Evolutionary conservation across 2,797 vertebrate species (phyloP).

Genomic region (Aulostomus chinensis): DNA sequence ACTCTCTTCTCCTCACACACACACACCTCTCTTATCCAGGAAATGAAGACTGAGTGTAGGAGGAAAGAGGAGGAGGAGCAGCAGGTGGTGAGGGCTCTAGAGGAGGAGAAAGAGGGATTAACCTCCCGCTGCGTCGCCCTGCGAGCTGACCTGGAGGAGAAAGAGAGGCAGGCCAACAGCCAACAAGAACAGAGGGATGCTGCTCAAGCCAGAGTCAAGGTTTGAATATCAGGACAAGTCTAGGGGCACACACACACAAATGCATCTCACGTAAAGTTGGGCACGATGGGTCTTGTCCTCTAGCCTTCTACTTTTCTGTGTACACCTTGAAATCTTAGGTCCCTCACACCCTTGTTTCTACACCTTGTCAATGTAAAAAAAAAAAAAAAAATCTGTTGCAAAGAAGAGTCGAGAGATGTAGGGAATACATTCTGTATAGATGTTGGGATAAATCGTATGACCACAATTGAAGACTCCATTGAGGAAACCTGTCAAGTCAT

Average conservation of each 20-base stretch:
- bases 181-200: constrained; percentile 83
- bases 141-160: constrained; percentile 91
- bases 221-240: constrained; percentile 66
- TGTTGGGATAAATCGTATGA: too few relatives aligned
- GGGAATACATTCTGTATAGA: too few relatives aligned
- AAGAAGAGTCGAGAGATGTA: constrained; percentile 40
- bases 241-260: constrained; percentile 34
- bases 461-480: too few relatives aligned
- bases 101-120: constrained; percentile 90
- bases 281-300: constrained; percentile 10
- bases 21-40: constrained; percentile 69
- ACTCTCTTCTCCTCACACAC: constrained; percentile 25
- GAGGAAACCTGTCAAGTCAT: too few relatives aligned
- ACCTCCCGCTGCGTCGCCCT: constrained; percentile 83
- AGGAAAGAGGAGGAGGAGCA: constrained; percentile 86
- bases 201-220: constrained; percentile 87
- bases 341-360: constrained; percentile 25
- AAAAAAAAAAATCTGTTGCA: constrained; percentile 8
- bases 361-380: constrained; percentile 35
- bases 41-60: constrained; percentile 82
- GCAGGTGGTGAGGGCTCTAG: constrained; percentile 80
- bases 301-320: constrained; percentile 16
- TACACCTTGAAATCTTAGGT: constrained; percentile 56
- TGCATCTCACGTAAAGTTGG: constrained; percentile 6
- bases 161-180: constrained; percentile 83